Percentiles rank a stretch among this genome's conserved stretches.
Conservation (phyloP, 2,888 invertebrate genomes). For the Desoria tigrina region DNA sequence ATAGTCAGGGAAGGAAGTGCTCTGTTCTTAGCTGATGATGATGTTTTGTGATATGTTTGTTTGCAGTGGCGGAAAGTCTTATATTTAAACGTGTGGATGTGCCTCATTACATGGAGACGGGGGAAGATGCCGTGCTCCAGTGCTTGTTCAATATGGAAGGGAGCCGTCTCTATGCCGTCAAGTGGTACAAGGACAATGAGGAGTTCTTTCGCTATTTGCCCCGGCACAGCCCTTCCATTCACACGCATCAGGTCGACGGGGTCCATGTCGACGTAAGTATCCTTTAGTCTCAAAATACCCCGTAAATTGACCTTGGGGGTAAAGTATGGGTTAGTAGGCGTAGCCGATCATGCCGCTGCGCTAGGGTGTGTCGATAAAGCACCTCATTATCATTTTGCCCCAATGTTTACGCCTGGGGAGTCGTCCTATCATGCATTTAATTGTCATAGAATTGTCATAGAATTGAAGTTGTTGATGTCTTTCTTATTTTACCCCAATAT, state of each 20-base stretch:
- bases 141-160: slow-evolving; percentile 69
- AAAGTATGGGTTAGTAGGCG: no score
- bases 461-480: no score
- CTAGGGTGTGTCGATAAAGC: not conserved
- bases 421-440: no score
- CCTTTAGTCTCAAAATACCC: no score
- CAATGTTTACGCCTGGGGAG: no score
- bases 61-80: slow-evolving; percentile 56
- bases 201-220: slow-evolving; percentile 77
- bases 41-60: not conserved
- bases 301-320: no score
- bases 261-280: slow-evolving; percentile 71
- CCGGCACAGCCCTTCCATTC: slow-evolving; percentile 68
- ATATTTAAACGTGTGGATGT: slow-evolving; percentile 66
- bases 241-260: slow-evolving; percentile 70
- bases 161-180: slow-evolving; percentile 73
- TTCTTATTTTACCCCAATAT: no score
- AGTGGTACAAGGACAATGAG: slow-evolving; percentile 71
- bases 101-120: slow-evolving; percentile 66
- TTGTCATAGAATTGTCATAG: no score
- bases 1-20: no score
- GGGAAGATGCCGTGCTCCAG: slow-evolving; percentile 63
- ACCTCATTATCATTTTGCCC: no score
- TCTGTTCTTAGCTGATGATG: no score
- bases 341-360: no score